Percentiles rank a stretch among this genome's conserved stretches.
Evolutionary conservation across 1,140 invertebrate genomes (phyloP).

Genomic region (Luehdorfia chinensis): DNA sequence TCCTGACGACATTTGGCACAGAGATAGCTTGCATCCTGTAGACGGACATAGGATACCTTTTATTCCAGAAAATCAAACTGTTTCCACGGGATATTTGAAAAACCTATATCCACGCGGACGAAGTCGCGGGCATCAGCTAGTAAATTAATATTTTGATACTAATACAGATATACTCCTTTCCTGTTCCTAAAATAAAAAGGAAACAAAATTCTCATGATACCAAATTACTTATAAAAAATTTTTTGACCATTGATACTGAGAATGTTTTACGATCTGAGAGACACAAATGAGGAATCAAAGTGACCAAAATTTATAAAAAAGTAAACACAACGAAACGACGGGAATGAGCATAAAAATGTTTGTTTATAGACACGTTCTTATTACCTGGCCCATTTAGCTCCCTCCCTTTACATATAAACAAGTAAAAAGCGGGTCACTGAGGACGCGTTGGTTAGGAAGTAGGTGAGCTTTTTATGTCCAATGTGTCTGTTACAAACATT

Average conservation of each 20-base stretch:
- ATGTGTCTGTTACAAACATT: background rate
- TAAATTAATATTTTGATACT: no score
- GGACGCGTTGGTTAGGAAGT: background rate
- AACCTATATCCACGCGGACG: no score
- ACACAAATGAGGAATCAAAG: background rate
- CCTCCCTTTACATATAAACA: background rate
- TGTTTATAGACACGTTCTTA: slow-evolving; percentile 7
- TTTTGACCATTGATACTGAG: no score
- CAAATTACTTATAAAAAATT: background rate
- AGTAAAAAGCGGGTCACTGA: slow-evolving; percentile 10
- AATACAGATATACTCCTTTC: no score
- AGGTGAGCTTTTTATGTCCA: slow-evolving; percentile 1
- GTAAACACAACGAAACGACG: slow-evolving; percentile 2
- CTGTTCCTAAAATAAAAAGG: background rate
- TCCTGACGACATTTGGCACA: no score
- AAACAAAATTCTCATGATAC: background rate
- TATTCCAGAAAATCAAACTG: no score
- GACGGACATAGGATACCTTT: no score
- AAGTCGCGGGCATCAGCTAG: no score
- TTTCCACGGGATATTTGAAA: no score
- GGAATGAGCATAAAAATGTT: slow-evolving; percentile 4
- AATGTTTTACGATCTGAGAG: no score
- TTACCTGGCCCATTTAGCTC: slow-evolving; percentile 15
- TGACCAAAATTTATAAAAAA: background rate
- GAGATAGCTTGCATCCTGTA: no score